A percentile compares a stretch with the other conserved stretches of the same genome.
Evolutionary conservation across 1,140 invertebrate species (phyloP).

Genomic region (Drusus annulatus): DNA sequence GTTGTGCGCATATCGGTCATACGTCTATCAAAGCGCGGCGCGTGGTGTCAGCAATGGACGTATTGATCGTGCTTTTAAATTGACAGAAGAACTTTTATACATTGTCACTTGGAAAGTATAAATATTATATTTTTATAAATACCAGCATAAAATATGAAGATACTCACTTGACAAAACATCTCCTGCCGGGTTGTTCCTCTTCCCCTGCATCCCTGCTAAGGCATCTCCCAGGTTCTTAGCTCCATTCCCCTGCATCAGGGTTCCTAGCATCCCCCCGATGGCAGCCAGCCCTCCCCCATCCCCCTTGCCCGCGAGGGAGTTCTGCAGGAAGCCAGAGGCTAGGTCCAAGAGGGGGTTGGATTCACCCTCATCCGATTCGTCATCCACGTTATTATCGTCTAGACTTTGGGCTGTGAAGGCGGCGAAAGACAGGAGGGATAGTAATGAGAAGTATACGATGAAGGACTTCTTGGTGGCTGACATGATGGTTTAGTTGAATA

Average conservation of each 20-base stretch:
- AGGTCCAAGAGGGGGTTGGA: slow-evolving; percentile 73
- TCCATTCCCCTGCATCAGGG: slow-evolving; percentile 73
- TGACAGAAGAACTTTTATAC: too few species aligned
- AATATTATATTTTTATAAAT: too few species aligned
- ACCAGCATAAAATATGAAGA: too few species aligned
- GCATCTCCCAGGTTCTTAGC: slow-evolving; percentile 65
- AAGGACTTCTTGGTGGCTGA: background rate
- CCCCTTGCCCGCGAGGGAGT: slow-evolving; percentile 69
- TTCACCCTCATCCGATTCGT: slow-evolving; percentile 63
- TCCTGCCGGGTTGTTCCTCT: slow-evolving; percentile 43
- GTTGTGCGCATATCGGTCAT: too few species aligned
- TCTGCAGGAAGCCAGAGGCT: slow-evolving; percentile 73
- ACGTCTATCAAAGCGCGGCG: too few species aligned
- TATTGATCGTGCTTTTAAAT: too few species aligned
- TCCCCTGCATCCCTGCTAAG: slow-evolving; percentile 61
- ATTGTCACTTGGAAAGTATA: too few species aligned
- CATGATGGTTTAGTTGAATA: background rate
- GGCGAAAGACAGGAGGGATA: slow-evolving; percentile 23
- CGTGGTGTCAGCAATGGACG: too few species aligned
- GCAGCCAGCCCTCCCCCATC: slow-evolving; percentile 63
- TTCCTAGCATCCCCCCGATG: slow-evolving; percentile 70
- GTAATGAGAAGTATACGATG: background rate
- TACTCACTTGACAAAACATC: slow-evolving; percentile 66
- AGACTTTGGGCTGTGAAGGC: slow-evolving; percentile 50
- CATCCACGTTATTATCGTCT: slow-evolving; percentile 55